Conservation (phyloP, 2,888 invertebrate genomes). For the Heliothis peltigera region DNA sequence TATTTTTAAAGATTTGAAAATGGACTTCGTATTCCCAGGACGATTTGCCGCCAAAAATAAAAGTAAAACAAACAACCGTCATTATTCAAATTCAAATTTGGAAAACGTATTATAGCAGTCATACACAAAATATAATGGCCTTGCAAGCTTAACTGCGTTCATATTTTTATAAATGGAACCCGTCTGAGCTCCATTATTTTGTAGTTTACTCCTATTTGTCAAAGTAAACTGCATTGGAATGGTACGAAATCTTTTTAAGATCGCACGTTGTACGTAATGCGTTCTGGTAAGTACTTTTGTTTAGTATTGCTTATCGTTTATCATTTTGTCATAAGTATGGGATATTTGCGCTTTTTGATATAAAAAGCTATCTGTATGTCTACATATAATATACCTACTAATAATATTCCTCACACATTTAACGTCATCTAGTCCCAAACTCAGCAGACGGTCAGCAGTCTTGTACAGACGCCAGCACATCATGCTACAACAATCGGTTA, state of each 20-base stretch:
- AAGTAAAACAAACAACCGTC: background rate
- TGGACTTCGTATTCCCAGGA: background rate
- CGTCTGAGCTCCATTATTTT: conserved; percentile 5
- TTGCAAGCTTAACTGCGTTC: background rate
- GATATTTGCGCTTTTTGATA: too few relatives aligned
- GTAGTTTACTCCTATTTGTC: conserved; percentile 24
- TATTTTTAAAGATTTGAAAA: background rate
- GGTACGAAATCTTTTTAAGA: background rate
- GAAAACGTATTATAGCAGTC: conserved; percentile 1
- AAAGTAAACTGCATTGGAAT: conserved; percentile 30
- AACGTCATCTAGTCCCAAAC: too few relatives aligned
- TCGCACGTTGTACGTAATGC: background rate
- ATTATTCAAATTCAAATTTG: conserved; percentile 14
- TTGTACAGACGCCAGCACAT: too few relatives aligned
- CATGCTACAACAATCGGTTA: too few relatives aligned
- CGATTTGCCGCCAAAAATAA: background rate
- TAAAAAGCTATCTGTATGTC: too few relatives aligned
- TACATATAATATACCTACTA: too few relatives aligned
- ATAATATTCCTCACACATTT: too few relatives aligned
- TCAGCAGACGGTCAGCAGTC: too few relatives aligned
- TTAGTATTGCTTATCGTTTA: background rate
- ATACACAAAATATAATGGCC: background rate
- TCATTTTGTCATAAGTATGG: background rate
- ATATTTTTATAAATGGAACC: conserved; percentile 2
- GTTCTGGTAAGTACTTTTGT: background rate